Percentiles rank a stretch among this genome's conserved stretches.
These are phyloP conservation scores for Trachops cirrhosus DNA, from an alignment of 2,797 vertebrate genomes.

Conservation along the genomic window DNA sequence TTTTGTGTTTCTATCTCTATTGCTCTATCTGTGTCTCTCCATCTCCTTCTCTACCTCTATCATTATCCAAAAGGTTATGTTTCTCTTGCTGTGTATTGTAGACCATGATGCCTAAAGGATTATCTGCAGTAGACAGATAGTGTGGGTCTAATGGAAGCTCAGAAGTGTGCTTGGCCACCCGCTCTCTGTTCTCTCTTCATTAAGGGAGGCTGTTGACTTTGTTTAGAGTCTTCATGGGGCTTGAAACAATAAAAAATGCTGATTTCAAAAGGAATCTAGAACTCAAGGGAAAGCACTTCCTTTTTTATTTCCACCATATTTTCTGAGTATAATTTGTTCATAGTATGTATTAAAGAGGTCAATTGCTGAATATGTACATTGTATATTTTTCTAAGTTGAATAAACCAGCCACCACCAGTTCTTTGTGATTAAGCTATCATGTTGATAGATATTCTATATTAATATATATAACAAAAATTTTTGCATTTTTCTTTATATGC, in stretches of 20 bases:
- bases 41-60: neutral
- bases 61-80: neutral
- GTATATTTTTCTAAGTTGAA: neutral
- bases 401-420: neutral
- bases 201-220: neutral
- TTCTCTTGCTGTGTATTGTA: neutral
- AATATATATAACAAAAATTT: neutral
- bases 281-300: neutral
- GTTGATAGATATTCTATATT: neutral
- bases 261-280: neutral
- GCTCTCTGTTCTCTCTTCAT: neutral
- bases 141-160: neutral
- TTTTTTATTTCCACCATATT: neutral
- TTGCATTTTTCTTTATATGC: constrained; percentile 19
- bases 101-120: neutral
- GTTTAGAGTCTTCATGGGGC: neutral
- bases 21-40: neutral
- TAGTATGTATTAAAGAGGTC: neutral
- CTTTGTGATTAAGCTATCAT: neutral
- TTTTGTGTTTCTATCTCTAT: neutral
- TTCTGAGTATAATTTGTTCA: neutral
- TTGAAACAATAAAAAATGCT: neutral
- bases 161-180: neutral
- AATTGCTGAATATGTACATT: neutral
- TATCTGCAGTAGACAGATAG: neutral